phyloP scores from a whole-genome alignment of 2,113 vertebrate genomes.

The Thunnus thynnus region DNA sequence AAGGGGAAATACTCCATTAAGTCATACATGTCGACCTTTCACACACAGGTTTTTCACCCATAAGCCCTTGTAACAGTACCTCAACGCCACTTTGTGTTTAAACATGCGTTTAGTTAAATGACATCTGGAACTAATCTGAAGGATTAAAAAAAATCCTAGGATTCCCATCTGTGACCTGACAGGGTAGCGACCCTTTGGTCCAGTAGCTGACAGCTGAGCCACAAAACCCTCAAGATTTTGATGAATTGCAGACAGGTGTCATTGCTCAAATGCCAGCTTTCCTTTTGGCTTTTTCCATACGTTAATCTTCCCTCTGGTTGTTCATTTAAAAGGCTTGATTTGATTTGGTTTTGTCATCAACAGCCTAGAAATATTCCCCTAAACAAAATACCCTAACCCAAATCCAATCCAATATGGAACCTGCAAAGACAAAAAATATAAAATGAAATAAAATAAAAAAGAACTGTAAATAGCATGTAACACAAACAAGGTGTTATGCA shows the following conservation, averaged over 20 bases:
- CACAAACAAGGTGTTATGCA: no score
- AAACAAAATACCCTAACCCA: no score
- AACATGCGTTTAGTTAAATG: slow-evolving; percentile 10
- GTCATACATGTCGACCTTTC: slow-evolving; percentile 4
- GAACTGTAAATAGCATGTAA: neutral
- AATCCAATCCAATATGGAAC: neutral
- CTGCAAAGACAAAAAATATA: neutral
- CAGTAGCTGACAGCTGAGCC: slow-evolving; percentile 37
- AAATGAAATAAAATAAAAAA: neutral
- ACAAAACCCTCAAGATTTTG: slow-evolving; percentile 35
- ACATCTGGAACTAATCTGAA: slow-evolving; percentile 31
- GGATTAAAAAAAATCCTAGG: slow-evolving; percentile 2
- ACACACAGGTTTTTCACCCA: slow-evolving; percentile 12
- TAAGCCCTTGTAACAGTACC: neutral
- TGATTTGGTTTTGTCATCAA: neutral
- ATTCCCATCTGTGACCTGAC: slow-evolving; percentile 38
- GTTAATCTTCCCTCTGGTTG: neutral
- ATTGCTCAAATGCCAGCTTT: slow-evolving; percentile 45
- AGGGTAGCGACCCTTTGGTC: slow-evolving; percentile 20
- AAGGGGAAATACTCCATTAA: slow-evolving; percentile 53
- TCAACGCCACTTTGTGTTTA: neutral
- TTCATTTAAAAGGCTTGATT: neutral
- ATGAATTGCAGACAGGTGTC: slow-evolving; percentile 50
- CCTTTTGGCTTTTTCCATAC: neutral
- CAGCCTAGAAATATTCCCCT: neutral